These are phyloP conservation scores for Eristalis arbustorum DNA, from an alignment of 2,888 invertebrate genomes.

Conservation along the genomic window DNA sequence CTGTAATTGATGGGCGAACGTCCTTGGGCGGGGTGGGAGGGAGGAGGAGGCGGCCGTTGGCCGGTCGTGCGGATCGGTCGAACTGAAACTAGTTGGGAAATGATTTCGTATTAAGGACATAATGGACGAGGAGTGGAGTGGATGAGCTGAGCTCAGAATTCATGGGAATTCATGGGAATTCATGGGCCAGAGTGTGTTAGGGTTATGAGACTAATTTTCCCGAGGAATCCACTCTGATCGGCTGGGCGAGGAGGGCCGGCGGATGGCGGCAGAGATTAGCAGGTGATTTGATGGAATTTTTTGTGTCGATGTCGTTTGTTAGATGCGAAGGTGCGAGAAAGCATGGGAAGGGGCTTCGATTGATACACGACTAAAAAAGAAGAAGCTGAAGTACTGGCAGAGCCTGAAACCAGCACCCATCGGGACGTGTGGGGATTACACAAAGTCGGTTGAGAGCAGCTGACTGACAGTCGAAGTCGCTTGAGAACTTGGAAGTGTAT, in stretches of 20 bases:
- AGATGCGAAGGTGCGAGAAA: neutral
- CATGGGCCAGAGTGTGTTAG: neutral
- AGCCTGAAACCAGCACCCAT: too few species aligned
- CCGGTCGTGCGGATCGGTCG: neutral
- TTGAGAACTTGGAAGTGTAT: too few species aligned
- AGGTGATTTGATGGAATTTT: neutral
- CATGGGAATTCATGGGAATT: neutral
- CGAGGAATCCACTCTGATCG: conserved; percentile 14
- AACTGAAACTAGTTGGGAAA: conserved; percentile 20
- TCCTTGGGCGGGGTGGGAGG: neutral
- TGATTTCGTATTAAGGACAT: conserved; percentile 48
- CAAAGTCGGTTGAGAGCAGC: too few species aligned
- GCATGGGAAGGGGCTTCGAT: too few species aligned
- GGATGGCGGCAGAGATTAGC: neutral
- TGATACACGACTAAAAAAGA: too few species aligned
- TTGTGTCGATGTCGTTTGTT: neutral
- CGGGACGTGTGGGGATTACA: too few species aligned
- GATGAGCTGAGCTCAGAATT: conserved; percentile 6
- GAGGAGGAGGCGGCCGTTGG: neutral
- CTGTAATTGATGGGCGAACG: conserved; percentile 43
- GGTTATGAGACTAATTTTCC: conserved; percentile 19
- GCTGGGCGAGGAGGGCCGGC: neutral
- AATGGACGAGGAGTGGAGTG: conserved; percentile 10
- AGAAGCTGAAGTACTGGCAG: too few species aligned
- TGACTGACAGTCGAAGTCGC: too few species aligned